A percentile compares a stretch with the other conserved stretches of the same genome.
These are phyloP conservation scores for Poecilobothrus nobilitatus DNA, from an alignment of 2,888 invertebrate genomes.

Conservation along the genomic window DNA sequence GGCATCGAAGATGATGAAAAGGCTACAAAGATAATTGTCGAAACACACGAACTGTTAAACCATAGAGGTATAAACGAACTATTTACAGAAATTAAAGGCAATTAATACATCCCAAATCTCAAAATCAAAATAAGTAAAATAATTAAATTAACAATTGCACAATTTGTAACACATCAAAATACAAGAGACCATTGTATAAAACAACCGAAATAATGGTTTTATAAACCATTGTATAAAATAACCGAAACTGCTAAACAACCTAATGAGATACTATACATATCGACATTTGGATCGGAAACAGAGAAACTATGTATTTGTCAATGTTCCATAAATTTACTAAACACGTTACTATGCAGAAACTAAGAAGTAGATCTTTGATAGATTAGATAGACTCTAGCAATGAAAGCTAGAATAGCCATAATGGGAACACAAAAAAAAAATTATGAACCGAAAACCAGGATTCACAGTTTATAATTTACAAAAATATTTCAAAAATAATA, in stretches of 20 bases:
- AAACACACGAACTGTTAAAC: conserved; percentile 12
- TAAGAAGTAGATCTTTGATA: conserved; percentile 17
- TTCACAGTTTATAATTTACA: conserved; percentile 11
- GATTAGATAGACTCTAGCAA: no score
- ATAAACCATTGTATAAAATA: conserved; percentile 12
- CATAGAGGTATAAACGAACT: conserved; percentile 17
- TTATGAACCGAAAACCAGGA: conserved; percentile 15
- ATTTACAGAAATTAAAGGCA: conserved; percentile 15
- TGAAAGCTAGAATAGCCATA: no score
- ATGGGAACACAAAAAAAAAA: conserved; percentile 17
- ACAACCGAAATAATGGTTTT: no score
- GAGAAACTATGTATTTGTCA: conserved; percentile 16
- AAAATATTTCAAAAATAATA: conserved; percentile 14
- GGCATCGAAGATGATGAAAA: conserved; percentile 17
- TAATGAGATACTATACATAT: conserved; percentile 16
- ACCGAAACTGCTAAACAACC: conserved; percentile 12
- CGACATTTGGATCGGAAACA: conserved; percentile 15
- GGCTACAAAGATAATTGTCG: conserved; percentile 2
- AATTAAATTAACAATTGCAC: conserved; percentile 18
- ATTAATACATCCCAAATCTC: conserved; percentile 16
- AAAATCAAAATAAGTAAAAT: conserved; percentile 13
- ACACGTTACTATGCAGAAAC: conserved; percentile 14
- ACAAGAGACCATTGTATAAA: no score
- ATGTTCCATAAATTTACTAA: conserved; percentile 18
- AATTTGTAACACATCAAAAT: conserved; percentile 16